Base-by-base conservation (phyloP, 2,888 invertebrate genomes). In the Drosophila pseudotalamancana region DNA sequence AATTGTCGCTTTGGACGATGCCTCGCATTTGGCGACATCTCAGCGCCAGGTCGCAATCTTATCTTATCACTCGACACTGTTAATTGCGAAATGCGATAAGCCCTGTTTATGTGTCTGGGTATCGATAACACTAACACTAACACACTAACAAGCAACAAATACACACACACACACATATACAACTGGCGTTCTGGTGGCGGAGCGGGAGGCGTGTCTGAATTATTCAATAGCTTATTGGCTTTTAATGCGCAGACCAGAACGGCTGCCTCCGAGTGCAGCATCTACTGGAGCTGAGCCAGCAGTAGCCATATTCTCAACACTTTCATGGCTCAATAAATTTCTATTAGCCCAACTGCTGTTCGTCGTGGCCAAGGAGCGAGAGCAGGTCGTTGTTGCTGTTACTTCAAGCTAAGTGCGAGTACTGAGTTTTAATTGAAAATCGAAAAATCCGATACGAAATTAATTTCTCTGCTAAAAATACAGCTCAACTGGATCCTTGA, bases 391-490 rank as follows among this genome's bases (percentile, higher is more conserved):
- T n/a, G 11, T 31, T 66, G 45, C 46, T 53, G 16, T 37, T 60
- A 45, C 42, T 49, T 29, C 66, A 51, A 61, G 42, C 61, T 56
- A 23, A 53, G 50, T 56, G 39, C 63, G 50, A 70, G 75, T 76
- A 88, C 84, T 76, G 80, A 76, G 81, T 88, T 89, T 89, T 89
- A 89, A 89, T 89, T 89, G 89, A 89, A 89, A 88, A 88, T 87
- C 78, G 86, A 83, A 86, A 82, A 85, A 88, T 86, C 77, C 81
- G 88, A 89, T 85, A 78, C 71, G 76, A 89, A 88, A 89, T 85
- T 84, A 88, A 87, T 89, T 88, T 84, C 87, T 77, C 66, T 87
- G 80, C 75, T 80, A 85, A 76, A 82, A 71, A 87, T 73, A 87
- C 72, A 82, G 80, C 59, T 60, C 32, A 60, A 53, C 60, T 53